Conservation (phyloP, 53 echinoderm and acorn worm genomes). For the Henricia sp. region DNA sequence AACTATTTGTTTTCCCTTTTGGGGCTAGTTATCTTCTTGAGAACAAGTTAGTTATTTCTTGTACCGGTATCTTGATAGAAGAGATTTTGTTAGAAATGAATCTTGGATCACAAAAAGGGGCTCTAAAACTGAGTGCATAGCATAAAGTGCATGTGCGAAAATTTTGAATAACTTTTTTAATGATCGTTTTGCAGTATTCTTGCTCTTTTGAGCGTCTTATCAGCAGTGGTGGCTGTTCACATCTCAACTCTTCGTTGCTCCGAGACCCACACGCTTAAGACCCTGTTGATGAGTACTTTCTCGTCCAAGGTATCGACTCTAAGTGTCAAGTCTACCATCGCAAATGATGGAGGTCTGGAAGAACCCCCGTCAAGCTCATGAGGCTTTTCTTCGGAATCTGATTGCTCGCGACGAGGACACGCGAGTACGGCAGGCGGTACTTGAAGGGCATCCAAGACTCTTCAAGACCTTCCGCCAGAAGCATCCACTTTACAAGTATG, state of each 20-base stretch:
- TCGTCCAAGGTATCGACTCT: too few relatives aligned
- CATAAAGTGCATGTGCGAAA: too few relatives aligned
- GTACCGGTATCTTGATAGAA: too few relatives aligned
- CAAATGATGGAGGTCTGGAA: neutral
- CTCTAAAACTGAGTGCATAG: too few relatives aligned
- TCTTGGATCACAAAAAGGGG: too few relatives aligned
- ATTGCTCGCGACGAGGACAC: conserved; percentile 42
- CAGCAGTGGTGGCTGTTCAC: conserved; percentile 33
- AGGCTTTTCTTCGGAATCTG: conserved; percentile 21
- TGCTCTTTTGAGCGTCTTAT: neutral
- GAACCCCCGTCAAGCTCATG: conserved; percentile 21
- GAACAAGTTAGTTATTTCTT: too few relatives aligned
- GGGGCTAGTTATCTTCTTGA: too few relatives aligned
- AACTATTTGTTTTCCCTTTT: too few relatives aligned
- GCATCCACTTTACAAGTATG: conserved; percentile 64
- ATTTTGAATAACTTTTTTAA: too few relatives aligned
- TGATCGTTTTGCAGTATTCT: too few relatives aligned
- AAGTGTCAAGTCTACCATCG: neutral
- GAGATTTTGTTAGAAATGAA: too few relatives aligned
- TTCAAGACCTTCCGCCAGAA: conserved; percentile 39
- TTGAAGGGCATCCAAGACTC: conserved; percentile 21
- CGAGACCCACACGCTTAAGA: conserved; percentile 28
- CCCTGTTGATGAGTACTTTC: conserved; percentile 18
- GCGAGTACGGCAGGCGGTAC: conserved; percentile 36
- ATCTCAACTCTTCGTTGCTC: conserved; percentile 35